Evolutionary conservation across 92 coral and sea anemone genomes (phyloP).

Genomic region (Epizoanthus ramosus): DNA sequence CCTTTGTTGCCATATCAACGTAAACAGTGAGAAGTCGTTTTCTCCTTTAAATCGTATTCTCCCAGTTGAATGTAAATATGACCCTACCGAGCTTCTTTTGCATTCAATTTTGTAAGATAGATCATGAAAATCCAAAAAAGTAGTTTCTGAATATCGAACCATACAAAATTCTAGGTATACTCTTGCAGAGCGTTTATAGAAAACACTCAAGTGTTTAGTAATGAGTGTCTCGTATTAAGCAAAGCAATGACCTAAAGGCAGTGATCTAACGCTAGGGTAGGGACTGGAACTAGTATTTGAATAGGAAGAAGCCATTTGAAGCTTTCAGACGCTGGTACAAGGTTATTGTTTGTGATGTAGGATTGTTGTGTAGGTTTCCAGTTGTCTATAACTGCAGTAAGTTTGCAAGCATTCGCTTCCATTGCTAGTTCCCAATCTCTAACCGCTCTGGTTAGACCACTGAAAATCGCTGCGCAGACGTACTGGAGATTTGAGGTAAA

Average conservation of each 20-base stretch:
- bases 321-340: no score
- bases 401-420: background rate
- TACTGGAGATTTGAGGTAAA: background rate
- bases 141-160: background rate
- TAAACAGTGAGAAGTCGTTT: no score
- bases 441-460: background rate
- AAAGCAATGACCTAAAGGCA: background rate
- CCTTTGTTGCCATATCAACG: background rate
- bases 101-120: slow-evolving; percentile 42
- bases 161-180: background rate
- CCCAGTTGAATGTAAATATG: slow-evolving; percentile 28
- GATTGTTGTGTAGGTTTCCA: no score
- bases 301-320: no score
- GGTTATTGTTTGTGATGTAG: no score
- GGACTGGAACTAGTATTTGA: no score
- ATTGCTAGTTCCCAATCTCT: no score
- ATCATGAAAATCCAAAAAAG: slow-evolving; percentile 6
- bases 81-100: slow-evolving; percentile 15
- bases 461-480: background rate
- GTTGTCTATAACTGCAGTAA: no score
- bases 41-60: background rate
- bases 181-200: background rate
- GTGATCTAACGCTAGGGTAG: no score
- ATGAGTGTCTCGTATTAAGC: no score
- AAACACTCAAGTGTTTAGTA: no score